phyloP scores from a whole-genome alignment of 2,113 vertebrate species.

The Oreochromis niloticus region DNA sequence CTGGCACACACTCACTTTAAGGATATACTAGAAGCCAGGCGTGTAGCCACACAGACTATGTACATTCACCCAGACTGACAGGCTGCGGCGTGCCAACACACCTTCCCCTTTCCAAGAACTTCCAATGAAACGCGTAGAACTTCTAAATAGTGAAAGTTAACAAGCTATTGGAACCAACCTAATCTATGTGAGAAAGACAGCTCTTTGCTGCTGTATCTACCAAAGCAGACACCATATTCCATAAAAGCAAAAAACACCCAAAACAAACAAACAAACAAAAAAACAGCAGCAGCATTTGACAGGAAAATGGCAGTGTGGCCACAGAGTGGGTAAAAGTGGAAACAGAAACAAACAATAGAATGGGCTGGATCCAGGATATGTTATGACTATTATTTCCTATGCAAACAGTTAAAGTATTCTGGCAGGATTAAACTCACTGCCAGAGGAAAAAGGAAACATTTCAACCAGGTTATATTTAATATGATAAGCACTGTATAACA shows the following conservation, averaged over 20 bases:
- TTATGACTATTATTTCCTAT: slow-evolving; percentile 41
- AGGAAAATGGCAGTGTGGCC: slow-evolving; percentile 33
- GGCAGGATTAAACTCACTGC: not conserved
- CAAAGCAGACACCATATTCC: not conserved
- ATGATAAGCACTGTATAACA: not conserved
- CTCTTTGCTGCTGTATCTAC: not conserved
- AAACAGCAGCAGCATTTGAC: not conserved
- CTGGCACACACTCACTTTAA: slow-evolving; percentile 11
- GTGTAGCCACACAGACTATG: slow-evolving; percentile 22
- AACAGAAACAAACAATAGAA: slow-evolving; percentile 43
- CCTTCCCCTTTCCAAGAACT: not conserved
- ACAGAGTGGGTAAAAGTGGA: slow-evolving; percentile 24
- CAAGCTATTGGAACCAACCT: not conserved
- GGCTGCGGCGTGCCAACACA: slow-evolving; percentile 8
- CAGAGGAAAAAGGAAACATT: slow-evolving; percentile 7
- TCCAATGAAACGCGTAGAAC: not conserved
- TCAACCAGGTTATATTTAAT: not conserved
- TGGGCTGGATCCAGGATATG: slow-evolving; percentile 37
- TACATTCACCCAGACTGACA: slow-evolving; percentile 1
- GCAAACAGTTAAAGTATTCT: slow-evolving; percentile 28
- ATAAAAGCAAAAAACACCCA: not conserved
- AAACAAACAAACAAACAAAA: not conserved
- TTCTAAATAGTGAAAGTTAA: not conserved
- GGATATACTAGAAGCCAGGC: slow-evolving; percentile 15
- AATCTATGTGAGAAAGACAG: not conserved